A percentile compares a stretch with the other conserved stretches of the same genome.
Conservation (phyloP, 1,140 invertebrate species). For the Maniola jurtina region DNA sequence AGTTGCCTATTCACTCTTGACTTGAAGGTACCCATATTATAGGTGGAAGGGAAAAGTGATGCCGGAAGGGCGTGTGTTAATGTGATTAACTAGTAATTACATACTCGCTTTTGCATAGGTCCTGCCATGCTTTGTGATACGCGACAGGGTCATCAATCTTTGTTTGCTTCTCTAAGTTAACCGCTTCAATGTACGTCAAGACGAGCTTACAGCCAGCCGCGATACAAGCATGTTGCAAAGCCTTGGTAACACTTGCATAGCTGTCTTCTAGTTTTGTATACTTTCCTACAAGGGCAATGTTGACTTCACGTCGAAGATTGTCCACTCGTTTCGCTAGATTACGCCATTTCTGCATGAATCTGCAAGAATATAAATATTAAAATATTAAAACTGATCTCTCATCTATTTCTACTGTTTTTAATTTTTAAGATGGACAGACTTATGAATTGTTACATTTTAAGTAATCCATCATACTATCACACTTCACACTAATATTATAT, state of each 20-base stretch:
- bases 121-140: slow-evolving; percentile 97
- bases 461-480: too few species aligned
- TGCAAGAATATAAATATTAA: slow-evolving; percentile 38
- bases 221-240: slow-evolving; percentile 94
- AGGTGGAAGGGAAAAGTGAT: too few species aligned
- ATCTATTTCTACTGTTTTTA: too few species aligned
- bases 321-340: slow-evolving; percentile 93
- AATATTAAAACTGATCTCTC: too few species aligned
- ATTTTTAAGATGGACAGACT: too few species aligned
- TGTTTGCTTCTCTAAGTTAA: slow-evolving; percentile 89
- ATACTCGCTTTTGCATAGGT: slow-evolving; percentile 93
- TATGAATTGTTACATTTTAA: too few species aligned
- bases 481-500: too few species aligned
- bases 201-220: slow-evolving; percentile 91
- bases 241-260: slow-evolving; percentile 97
- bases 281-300: slow-evolving; percentile 98
- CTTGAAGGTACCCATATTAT: too few species aligned
- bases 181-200: slow-evolving; percentile 95
- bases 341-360: slow-evolving; percentile 94
- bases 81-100: slow-evolving; percentile 52
- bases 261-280: slow-evolving; percentile 98
- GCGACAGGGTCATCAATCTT: slow-evolving; percentile 86
- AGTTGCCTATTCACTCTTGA: too few species aligned
- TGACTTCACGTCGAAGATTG: slow-evolving; percentile 88
- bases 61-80: too few species aligned